Conservation (phyloP, 2,113 vertebrate genomes). For the Onychostruthus taczanowskii region DNA sequence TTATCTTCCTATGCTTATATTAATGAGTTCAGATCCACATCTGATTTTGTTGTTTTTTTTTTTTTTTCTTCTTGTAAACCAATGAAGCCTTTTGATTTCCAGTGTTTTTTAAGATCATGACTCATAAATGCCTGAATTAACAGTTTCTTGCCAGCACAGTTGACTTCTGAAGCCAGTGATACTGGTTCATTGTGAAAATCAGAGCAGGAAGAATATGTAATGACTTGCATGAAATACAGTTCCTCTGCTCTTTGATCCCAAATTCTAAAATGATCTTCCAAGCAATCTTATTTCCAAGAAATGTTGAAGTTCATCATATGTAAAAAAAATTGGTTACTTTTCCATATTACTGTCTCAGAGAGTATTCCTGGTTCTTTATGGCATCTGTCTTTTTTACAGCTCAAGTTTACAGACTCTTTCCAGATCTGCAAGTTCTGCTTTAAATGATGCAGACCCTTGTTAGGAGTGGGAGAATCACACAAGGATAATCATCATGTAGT, state of each 20-base stretch:
- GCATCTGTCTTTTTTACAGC: background rate
- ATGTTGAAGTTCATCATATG: background rate
- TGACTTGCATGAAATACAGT: background rate
- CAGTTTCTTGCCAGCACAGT: background rate
- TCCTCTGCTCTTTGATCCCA: background rate
- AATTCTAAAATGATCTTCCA: background rate
- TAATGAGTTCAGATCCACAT: background rate
- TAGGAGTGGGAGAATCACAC: background rate
- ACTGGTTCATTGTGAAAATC: background rate
- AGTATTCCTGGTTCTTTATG: background rate
- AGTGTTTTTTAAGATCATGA: background rate
- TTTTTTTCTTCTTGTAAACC: background rate
- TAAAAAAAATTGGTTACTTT: background rate
- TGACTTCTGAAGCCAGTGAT: background rate
- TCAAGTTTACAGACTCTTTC: background rate
- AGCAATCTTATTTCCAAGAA: background rate
- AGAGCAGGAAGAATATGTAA: background rate
- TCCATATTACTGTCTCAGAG: background rate
- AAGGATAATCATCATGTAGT: background rate
- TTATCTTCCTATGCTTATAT: background rate
- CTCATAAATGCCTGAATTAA: background rate
- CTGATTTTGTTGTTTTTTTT: background rate
- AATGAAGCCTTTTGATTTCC: background rate
- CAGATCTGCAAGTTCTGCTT: background rate
- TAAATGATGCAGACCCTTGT: background rate